Percentiles rank a stretch among this genome's conserved stretches.
These are phyloP conservation scores for Corythoichthys intestinalis DNA, from an alignment of 2,113 vertebrate species.

Conservation along the genomic window DNA sequence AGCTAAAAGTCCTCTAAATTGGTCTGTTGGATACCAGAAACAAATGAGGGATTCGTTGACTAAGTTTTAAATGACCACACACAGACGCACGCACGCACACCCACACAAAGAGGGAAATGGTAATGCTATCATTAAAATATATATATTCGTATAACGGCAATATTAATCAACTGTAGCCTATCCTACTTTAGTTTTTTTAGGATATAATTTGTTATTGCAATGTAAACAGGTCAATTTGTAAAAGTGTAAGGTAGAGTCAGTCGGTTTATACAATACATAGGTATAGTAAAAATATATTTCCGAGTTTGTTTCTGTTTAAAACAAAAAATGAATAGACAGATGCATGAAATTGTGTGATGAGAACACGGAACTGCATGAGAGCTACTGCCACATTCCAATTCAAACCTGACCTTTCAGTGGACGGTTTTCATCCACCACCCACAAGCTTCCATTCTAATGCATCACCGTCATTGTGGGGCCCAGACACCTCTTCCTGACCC, in stretches of 20 bases:
- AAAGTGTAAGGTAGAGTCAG: background rate
- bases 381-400: constrained; percentile 54
- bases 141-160: no score
- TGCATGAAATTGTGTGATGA: constrained; percentile 41
- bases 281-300: background rate
- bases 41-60: no score
- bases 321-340: constrained; percentile 35
- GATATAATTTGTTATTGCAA: background rate
- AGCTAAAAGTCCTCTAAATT: no score
- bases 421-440: constrained; percentile 53
- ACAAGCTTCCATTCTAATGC: constrained; percentile 54
- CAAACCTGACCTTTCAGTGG: constrained; percentile 65
- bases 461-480: constrained; percentile 53
- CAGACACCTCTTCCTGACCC: constrained; percentile 26
- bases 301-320: background rate
- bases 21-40: no score
- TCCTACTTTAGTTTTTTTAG: background rate
- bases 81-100: no score
- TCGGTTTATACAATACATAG: background rate
- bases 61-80: no score
- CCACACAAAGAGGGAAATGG: no score
- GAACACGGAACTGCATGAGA: constrained; percentile 54
- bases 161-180: background rate
- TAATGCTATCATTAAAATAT: no score
- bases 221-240: background rate